These are phyloP conservation scores for Schizopygopsis malacanthus DNA, from an alignment of 2,797 vertebrate genomes.

Conservation along the genomic window DNA sequence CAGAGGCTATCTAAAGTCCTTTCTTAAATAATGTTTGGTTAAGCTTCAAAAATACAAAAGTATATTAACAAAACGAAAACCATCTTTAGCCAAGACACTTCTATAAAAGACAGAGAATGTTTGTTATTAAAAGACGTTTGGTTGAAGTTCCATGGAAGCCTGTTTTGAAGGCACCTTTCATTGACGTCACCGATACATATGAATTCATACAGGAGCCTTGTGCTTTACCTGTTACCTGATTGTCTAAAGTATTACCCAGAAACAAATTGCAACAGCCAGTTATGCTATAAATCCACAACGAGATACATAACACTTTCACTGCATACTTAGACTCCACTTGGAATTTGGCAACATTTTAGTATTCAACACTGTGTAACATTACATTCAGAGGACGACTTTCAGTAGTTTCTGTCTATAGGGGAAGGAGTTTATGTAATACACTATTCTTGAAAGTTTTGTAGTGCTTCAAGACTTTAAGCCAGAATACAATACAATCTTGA, in stretches of 20 bases:
- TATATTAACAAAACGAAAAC: conserved; percentile 28
- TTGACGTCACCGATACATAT: not conserved
- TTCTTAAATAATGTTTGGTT: conserved; percentile 49
- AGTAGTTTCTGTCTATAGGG: conserved; percentile 22
- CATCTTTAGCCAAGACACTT: not conserved
- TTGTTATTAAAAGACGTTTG: conserved; percentile 26
- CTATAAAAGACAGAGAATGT: conserved; percentile 19
- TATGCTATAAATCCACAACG: conserved; percentile 39
- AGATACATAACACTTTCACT: conserved; percentile 52
- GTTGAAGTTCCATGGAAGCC: conserved; percentile 30
- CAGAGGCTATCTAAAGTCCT: not conserved
- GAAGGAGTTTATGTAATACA: not conserved
- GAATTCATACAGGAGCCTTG: conserved; percentile 57
- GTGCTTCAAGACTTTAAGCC: conserved; percentile 4
- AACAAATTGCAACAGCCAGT: conserved; percentile 7
- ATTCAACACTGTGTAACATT: conserved; percentile 68
- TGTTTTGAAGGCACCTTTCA: conserved; percentile 24
- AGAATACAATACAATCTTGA: not conserved
- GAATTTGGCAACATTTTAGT: conserved; percentile 74
- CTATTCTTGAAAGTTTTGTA: conserved; percentile 12
- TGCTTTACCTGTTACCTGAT: conserved; percentile 77
- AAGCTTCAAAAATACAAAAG: conserved; percentile 41
- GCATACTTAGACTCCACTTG: conserved; percentile 61
- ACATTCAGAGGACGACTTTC: conserved; percentile 64
- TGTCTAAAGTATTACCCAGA: conserved; percentile 61